Conservation (phyloP, 2,113 vertebrate genomes). For the Pantherophis guttatus region DNA sequence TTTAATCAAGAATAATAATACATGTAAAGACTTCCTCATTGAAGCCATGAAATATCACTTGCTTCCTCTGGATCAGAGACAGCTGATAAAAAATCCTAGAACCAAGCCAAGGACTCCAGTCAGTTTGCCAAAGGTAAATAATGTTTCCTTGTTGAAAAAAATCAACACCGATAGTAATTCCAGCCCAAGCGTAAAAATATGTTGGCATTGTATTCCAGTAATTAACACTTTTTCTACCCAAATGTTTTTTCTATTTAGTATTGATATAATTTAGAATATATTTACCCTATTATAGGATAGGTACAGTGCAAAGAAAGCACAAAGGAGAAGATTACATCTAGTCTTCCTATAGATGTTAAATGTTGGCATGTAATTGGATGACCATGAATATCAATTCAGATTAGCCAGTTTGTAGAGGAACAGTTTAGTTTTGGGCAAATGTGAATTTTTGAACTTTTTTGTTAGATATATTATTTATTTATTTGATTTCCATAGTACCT, state of each 20-base stretch:
- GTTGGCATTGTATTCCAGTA: background rate
- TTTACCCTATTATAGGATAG: background rate
- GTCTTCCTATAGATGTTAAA: background rate
- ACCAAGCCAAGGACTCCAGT: conserved; percentile 91
- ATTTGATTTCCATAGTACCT: background rate
- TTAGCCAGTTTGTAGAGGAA: background rate
- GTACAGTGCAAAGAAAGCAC: background rate
- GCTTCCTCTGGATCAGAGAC: conserved; percentile 92
- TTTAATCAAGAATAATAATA: conserved; percentile 97
- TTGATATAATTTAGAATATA: background rate
- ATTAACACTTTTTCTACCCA: background rate
- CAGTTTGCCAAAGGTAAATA: conserved; percentile 86
- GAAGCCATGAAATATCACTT: conserved; percentile 98
- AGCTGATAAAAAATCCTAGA: conserved; percentile 92
- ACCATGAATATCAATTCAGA: background rate
- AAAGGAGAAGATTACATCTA: background rate
- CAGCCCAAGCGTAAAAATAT: background rate
- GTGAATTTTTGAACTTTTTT: background rate
- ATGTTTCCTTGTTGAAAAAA: background rate
- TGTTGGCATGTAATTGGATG: background rate
- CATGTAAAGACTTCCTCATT: conserved; percentile 96
- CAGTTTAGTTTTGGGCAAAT: background rate
- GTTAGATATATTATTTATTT: background rate
- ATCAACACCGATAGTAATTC: background rate
- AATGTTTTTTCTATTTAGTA: background rate